Base-by-base conservation (phyloP, 2,797 vertebrate genomes). In the Pseudochirops corinnae region DNA sequence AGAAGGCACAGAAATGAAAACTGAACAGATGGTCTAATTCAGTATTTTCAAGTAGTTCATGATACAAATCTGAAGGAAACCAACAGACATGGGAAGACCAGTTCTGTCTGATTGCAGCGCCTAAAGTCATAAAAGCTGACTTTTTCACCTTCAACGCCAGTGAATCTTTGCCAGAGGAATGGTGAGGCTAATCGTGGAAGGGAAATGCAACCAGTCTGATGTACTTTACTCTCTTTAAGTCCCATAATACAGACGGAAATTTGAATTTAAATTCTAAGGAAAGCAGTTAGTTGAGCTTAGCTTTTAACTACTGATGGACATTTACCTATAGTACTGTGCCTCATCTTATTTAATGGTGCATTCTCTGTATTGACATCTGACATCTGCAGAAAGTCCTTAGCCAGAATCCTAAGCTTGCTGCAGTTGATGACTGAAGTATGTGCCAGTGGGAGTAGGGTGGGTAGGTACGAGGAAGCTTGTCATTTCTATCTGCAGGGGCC, bases 1-100 rank as follows among this genome's bases (percentile, higher is more conserved):
- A 96, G 91, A 87, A 98, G 97, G 97, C 31, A 97, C 16, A 94
- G 97, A 98, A 98, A 96, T 97, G 91, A 98, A 97, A 98, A 93
- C 33, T 0, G 62, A 98, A 97, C 97, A 98, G 97, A 98, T 96
- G 96, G 94, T 94, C 93, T 97, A 96, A 98, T 98, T 98, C 96
- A 97, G 90, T 94, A n/a, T 97, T 98, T 97, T 95, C 95, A 91
- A 94, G 93, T 50, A 95, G 92, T 56, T 87, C 94, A 93, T 39
- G 97, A 97, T 97, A 82, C 55, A 97, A 98, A 97, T 0, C 14
- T 96, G 96, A 97, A 97, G 96, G 90, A 97, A 98, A 93, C 58
- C 95, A 92, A 57, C 67, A 21, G 55, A 93, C 67, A 97, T 96
- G 92, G 95, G 92, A 98, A 97, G 96, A 98, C 96, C 96, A 94